These are phyloP conservation scores for Gallinago stenura DNA, from an alignment of 2,797 vertebrate genomes.

Conservation along the genomic window DNA sequence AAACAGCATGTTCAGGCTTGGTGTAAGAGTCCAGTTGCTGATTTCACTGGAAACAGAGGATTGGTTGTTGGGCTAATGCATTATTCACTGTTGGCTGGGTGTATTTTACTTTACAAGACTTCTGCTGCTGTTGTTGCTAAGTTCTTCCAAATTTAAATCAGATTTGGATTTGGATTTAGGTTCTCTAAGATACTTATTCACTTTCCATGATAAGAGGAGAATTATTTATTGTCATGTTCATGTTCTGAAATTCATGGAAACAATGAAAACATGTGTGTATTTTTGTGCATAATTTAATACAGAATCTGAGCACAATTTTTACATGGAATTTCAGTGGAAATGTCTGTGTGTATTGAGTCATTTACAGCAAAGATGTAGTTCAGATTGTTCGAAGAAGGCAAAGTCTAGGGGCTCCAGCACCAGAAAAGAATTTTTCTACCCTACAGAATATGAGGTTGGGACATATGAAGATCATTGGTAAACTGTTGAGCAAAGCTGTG, in stretches of 20 bases:
- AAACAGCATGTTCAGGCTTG: neutral
- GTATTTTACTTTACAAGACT: constrained; percentile 6
- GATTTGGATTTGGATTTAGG: neutral
- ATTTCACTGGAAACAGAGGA: neutral
- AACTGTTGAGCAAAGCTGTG: neutral
- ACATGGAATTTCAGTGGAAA: neutral
- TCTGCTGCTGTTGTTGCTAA: neutral
- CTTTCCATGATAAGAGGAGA: neutral
- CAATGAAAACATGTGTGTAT: neutral
- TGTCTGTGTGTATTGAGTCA: neutral
- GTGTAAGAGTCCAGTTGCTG: neutral
- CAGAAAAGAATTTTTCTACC: neutral
- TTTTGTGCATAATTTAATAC: neutral
- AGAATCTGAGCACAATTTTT: neutral
- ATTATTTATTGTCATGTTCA: neutral
- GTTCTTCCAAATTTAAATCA: constrained; percentile 32
- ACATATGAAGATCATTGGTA: neutral
- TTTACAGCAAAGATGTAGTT: neutral
- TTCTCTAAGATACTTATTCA: neutral
- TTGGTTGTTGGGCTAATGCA: neutral
- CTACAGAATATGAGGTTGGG: neutral
- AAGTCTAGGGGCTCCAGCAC: neutral
- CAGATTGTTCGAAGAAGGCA: neutral
- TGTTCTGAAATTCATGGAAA: neutral
- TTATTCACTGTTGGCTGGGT: neutral